phyloP scores from a whole-genome alignment of 2,797 vertebrate genomes.

The Sorex maritimensis region DNA sequence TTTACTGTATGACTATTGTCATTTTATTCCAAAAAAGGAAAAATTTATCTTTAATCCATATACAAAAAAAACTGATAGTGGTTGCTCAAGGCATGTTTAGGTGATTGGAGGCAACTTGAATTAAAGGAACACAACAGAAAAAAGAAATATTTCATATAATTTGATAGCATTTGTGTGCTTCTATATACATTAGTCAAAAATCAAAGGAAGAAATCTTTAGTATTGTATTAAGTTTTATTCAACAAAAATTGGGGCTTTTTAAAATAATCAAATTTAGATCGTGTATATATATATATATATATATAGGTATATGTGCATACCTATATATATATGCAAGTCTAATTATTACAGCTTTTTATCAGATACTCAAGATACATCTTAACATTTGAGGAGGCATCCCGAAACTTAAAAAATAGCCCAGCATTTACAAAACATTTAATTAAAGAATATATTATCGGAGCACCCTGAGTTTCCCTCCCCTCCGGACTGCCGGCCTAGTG shows the following conservation, averaged over 20 bases:
- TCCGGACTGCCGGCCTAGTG: too few relatives aligned
- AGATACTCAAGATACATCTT: background rate
- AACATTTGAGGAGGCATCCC: background rate
- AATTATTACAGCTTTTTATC: background rate
- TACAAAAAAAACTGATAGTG: background rate
- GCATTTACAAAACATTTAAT: slow-evolving; percentile 14
- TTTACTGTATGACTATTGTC: background rate
- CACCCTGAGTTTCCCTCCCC: too few relatives aligned
- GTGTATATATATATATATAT: too few relatives aligned
- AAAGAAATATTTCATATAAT: background rate
- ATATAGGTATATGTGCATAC: too few relatives aligned
- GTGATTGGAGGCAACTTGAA: background rate
- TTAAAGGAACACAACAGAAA: background rate
- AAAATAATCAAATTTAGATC: too few relatives aligned
- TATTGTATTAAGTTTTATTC: too few relatives aligned
- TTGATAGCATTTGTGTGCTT: background rate
- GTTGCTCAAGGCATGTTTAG: background rate
- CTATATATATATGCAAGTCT: background rate
- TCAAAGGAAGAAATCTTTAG: background rate
- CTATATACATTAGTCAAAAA: slow-evolving; percentile 26
- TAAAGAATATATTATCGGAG: background rate
- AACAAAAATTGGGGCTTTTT: too few relatives aligned
- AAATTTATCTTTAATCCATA: background rate
- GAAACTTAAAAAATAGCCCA: background rate
- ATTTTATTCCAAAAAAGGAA: background rate